Evolutionary conservation across 2,113 vertebrate genomes (phyloP).

Genomic region (Oryzias melastigma): DNA sequence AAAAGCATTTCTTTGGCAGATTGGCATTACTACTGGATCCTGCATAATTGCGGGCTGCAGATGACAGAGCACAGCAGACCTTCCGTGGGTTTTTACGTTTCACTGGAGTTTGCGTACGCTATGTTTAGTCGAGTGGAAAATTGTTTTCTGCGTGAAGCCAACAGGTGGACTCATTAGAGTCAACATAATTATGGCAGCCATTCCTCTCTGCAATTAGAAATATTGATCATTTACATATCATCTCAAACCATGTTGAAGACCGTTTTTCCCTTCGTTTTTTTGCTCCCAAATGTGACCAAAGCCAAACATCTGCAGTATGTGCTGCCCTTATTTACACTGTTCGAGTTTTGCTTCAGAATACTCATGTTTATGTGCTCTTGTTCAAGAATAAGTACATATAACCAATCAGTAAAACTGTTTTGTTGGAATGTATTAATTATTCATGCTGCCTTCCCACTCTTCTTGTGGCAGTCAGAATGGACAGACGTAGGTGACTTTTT

Average conservation of each 20-base stretch:
- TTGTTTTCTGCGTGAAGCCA: slow-evolving; percentile 68
- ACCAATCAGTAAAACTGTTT: no score
- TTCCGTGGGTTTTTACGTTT: slow-evolving; percentile 64
- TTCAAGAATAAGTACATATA: no score
- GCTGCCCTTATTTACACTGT: neutral
- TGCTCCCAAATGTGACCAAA: slow-evolving; percentile 16
- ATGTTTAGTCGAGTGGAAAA: slow-evolving; percentile 72
- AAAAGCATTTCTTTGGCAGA: slow-evolving; percentile 43
- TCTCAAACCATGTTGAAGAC: slow-evolving; percentile 18
- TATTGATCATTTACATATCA: slow-evolving; percentile 66
- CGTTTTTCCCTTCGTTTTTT: slow-evolving; percentile 21
- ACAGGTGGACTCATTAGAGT: slow-evolving; percentile 75
- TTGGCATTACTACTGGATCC: slow-evolving; percentile 52
- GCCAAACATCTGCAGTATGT: slow-evolving; percentile 25
- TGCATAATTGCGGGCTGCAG: slow-evolving; percentile 70
- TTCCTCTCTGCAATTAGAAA: slow-evolving; percentile 60
- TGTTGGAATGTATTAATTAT: slow-evolving; percentile 12
- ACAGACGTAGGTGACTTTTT: slow-evolving; percentile 48
- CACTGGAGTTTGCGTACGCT: slow-evolving; percentile 62
- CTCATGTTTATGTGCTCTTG: slow-evolving; percentile 8
- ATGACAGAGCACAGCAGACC: slow-evolving; percentile 60
- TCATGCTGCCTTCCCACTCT: slow-evolving; percentile 26
- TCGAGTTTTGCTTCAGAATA: neutral
- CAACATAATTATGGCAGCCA: slow-evolving; percentile 64
- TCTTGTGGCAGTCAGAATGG: slow-evolving; percentile 33